phyloP scores from a whole-genome alignment of 2,888 invertebrate species.

The Buathra laborator region DNA sequence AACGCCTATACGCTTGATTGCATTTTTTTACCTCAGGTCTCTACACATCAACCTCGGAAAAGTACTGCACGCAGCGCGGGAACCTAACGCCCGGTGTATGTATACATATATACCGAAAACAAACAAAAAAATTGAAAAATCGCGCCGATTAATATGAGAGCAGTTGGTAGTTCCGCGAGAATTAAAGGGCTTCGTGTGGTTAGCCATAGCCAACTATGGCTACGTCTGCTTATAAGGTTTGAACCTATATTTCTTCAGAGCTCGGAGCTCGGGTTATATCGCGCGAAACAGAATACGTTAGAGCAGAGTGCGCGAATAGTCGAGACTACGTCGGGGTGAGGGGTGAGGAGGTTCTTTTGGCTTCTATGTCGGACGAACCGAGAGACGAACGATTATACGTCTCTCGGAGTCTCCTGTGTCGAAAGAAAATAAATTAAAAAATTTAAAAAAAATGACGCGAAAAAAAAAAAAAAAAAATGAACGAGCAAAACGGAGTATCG shows the following conservation, averaged over 20 bases:
- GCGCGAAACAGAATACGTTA: conserved; percentile 39
- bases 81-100: too few species aligned
- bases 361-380: conserved; percentile 14
- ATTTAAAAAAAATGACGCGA: neutral
- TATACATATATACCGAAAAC: conserved; percentile 39
- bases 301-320: conserved; percentile 38
- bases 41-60: conserved; percentile 64
- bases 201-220: conserved; percentile 38
- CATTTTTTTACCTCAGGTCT: conserved; percentile 36
- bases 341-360: conserved; percentile 1
- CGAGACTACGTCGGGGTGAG: conserved; percentile 26
- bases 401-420: neutral
- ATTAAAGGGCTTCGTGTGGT: conserved; percentile 62
- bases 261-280: conserved; percentile 4
- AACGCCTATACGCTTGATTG: conserved; percentile 60
- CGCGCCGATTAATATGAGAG: conserved; percentile 76
- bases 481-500: conserved; percentile 12
- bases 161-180: conserved; percentile 14
- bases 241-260: conserved; percentile 64
- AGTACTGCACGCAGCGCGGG: neutral
- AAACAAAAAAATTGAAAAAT: conserved; percentile 76
- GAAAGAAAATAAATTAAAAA: conserved; percentile 3
- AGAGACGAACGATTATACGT: conserved; percentile 48
- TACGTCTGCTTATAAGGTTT: conserved; percentile 44
- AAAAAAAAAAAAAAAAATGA: neutral